phyloP scores from a whole-genome alignment of 2,888 invertebrate genomes.

The Zeuzera pyrina region DNA sequence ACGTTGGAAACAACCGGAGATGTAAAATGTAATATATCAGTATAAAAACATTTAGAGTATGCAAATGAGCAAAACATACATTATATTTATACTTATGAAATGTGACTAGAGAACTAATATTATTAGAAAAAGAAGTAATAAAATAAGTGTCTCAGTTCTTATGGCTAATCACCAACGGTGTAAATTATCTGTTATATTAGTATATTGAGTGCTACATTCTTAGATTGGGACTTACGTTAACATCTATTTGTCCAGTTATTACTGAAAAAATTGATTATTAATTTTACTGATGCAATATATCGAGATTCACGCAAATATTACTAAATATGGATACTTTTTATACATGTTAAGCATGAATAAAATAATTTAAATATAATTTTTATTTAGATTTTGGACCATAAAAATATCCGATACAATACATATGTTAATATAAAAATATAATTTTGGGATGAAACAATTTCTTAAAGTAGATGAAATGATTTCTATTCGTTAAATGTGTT shows the following conservation, averaged over 20 bases:
- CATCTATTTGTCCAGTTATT: constrained; percentile 18
- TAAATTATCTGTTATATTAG: no score
- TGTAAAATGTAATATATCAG: no score
- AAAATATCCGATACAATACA: constrained; percentile 47
- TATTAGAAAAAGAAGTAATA: no score
- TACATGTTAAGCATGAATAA: constrained; percentile 2
- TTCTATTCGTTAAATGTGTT: background rate
- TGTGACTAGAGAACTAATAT: no score
- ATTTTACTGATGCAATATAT: no score
- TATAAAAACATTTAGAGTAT: no score
- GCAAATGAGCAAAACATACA: no score
- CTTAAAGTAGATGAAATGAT: constrained; percentile 11
- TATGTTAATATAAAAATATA: constrained; percentile 69
- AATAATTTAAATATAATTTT: background rate
- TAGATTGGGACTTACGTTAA: constrained; percentile 47
- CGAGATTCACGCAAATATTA: constrained; percentile 1
- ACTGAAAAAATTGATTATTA: no score
- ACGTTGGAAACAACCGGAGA: no score
- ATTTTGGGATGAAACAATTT: constrained; percentile 40
- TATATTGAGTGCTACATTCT: constrained; percentile 44
- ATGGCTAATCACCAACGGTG: no score
- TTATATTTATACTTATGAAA: no score
- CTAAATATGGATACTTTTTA: constrained; percentile 5
- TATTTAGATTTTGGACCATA: constrained; percentile 25
- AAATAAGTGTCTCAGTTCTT: no score